Percentiles rank a stretch among this genome's conserved stretches.
Evolutionary conservation across 23 tunicate genomes (phyloP).

Genomic region (Halocynthia roretzi): DNA sequence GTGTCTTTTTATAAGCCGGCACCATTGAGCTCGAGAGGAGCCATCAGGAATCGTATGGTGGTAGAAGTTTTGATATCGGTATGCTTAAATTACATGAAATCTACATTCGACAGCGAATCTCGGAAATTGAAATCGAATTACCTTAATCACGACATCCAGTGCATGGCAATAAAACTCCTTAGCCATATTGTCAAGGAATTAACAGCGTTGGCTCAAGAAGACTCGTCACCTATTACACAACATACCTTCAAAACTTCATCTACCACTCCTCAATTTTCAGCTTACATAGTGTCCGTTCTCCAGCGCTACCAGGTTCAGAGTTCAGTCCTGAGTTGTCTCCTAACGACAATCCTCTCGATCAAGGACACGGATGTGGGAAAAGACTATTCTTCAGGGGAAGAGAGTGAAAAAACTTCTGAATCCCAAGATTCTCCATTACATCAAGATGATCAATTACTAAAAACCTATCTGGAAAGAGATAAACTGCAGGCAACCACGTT

Average conservation of each 20-base stretch:
- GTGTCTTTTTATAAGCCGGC: slow-evolving; percentile 38
- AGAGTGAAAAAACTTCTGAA: neutral
- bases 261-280: slow-evolving; percentile 15
- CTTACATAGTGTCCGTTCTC: slow-evolving; percentile 8
- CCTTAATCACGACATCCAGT: slow-evolving; percentile 16
- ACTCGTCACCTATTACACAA: neutral
- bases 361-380: neutral
- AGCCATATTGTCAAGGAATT: slow-evolving; percentile 7
- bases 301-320: slow-evolving; percentile 31
- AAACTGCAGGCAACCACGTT: neutral
- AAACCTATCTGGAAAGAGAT: slow-evolving; percentile 6
- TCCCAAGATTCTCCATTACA: neutral
- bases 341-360: slow-evolving; percentile 15
- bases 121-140: neutral
- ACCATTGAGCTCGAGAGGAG: slow-evolving; percentile 8
- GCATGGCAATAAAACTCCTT: slow-evolving; percentile 6
- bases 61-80: slow-evolving; percentile 18
- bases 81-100: slow-evolving; percentile 15
- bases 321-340: slow-evolving; percentile 11
- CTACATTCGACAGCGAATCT: slow-evolving; percentile 1
- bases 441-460: neutral
- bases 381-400: neutral
- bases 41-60: slow-evolving; percentile 24
- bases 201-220: slow-evolving; percentile 2
- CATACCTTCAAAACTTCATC: slow-evolving; percentile 6